Evolutionary conservation across 2,888 invertebrate species (phyloP), one percentile per base, ranked within the genome.

Genomic region (Hololepta plana): DNA sequence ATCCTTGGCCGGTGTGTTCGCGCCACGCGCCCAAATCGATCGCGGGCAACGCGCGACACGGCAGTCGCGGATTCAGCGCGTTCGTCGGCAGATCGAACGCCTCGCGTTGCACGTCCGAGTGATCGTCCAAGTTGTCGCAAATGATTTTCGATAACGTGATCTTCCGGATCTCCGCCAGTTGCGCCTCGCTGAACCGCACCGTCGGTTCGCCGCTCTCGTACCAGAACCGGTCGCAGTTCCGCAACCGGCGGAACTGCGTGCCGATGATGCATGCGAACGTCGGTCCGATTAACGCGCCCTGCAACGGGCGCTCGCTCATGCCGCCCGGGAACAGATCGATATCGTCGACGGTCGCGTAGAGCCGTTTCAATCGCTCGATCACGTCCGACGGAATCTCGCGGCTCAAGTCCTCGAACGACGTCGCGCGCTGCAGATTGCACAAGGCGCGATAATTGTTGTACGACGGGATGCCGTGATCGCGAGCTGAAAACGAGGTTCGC

Each of bases 311-410:
- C 49, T 85, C 81, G 39, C 87, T 81, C 74, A 95, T 76, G 2
- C 90, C 84, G 12, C 93, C 95, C 1, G 91, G 85, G 67, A 95
- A 96, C 3, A 95, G 62, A 53, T 96, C 88, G 29, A 96, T 87
- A 50, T 96, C 95, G 44, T 95, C 91, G 0, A 93, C 91, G 2
- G 80, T 76, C 1, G 77, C 68, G 50, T 85, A 87, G 33, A 84
- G 74, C 31, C 76, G 66, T 53, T 81, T 79, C 43, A 84, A 64
- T 33, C 72, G 62, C 1, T 70, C 68, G 38, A 81, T 81, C 9
- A 81, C 76, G 55, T 84, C 82, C 32, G 72, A 72, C 12, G 87
- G 79, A 42, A 91, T 77, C 55, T 88, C 88, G 25, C 84, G 69
- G 0, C 74, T 65, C 12, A 95, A 57, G 49, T 95, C 93, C 27